phyloP scores from a whole-genome alignment of 92 coral and sea anemone species.

The Actinernus sp. region DNA sequence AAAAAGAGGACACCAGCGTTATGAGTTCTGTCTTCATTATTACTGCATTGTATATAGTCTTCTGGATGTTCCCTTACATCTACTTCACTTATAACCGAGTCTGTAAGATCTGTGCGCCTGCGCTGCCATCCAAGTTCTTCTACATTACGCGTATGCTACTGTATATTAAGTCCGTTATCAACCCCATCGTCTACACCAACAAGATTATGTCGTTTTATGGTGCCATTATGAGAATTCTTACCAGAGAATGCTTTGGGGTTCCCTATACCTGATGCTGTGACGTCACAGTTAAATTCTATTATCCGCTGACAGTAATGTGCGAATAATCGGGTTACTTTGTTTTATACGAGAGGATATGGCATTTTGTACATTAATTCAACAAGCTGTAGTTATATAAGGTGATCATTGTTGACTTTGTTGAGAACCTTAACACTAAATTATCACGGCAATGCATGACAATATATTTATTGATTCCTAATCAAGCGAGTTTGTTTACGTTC shows the following conservation, averaged over 20 bases:
- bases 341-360: too few species aligned
- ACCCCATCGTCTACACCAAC: slow-evolving; percentile 39
- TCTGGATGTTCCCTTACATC: slow-evolving; percentile 57
- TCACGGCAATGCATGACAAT: too few species aligned
- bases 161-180: slow-evolving; percentile 50
- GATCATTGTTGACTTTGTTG: too few species aligned
- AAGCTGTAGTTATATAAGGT: too few species aligned
- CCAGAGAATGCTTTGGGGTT: slow-evolving; percentile 59
- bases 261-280: too few species aligned
- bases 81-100: slow-evolving; percentile 42
- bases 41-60: slow-evolving; percentile 30
- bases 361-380: too few species aligned
- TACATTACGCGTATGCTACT: slow-evolving; percentile 51
- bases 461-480: too few species aligned
- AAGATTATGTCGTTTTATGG: slow-evolving; percentile 31
- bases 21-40: slow-evolving; percentile 30
- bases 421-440: too few species aligned
- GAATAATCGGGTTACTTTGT: too few species aligned
- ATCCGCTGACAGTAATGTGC: too few species aligned
- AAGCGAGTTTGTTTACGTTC: too few species aligned
- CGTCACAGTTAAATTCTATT: too few species aligned
- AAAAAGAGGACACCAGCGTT: slow-evolving; percentile 33
- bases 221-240: slow-evolving; percentile 53
- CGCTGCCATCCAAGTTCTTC: slow-evolving; percentile 24
- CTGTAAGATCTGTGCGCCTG: slow-evolving; percentile 47